Percentiles rank a stretch among this genome's conserved stretches.
phyloP scores from a whole-genome alignment of 2,888 invertebrate genomes.

The Leptopilina syphax region DNA sequence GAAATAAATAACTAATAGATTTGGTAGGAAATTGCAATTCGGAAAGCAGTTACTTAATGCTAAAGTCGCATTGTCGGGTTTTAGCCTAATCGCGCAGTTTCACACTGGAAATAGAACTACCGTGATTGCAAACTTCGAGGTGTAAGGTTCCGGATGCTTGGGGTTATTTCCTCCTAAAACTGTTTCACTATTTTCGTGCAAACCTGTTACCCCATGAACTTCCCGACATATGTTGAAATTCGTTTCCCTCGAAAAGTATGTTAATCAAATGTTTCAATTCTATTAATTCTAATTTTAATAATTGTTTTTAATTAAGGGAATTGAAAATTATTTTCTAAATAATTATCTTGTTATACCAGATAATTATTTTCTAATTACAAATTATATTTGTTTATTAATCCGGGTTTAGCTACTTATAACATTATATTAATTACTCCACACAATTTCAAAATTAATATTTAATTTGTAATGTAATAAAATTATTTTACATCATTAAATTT shows the following conservation, averaged over 20 bases:
- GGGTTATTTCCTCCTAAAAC: slow-evolving; percentile 27
- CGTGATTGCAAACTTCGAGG: slow-evolving; percentile 15
- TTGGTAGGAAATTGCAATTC: slow-evolving; percentile 24
- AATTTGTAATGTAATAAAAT: background rate
- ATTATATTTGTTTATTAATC: no score
- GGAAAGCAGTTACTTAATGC: slow-evolving; percentile 19
- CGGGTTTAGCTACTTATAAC: no score
- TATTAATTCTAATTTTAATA: background rate
- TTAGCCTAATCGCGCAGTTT: slow-evolving; percentile 33
- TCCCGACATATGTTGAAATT: background rate
- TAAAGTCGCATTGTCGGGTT: slow-evolving; percentile 22
- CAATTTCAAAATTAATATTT: background rate
- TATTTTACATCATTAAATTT: slow-evolving; percentile 11
- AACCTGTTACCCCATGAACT: slow-evolving; percentile 10
- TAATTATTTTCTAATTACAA: no score
- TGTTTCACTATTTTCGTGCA: slow-evolving; percentile 18
- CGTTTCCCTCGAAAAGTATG: slow-evolving; percentile 2
- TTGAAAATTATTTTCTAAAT: no score
- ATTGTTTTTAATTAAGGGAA: no score
- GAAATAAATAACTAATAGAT: background rate
- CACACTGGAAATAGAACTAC: slow-evolving; percentile 26
- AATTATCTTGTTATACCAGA: no score
- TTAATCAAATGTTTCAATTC: background rate
- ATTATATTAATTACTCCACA: no score
- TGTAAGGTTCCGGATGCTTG: slow-evolving; percentile 13